phyloP scores from a whole-genome alignment of 1,140 invertebrate genomes.

The Propsilocerus akamusi region DNA sequence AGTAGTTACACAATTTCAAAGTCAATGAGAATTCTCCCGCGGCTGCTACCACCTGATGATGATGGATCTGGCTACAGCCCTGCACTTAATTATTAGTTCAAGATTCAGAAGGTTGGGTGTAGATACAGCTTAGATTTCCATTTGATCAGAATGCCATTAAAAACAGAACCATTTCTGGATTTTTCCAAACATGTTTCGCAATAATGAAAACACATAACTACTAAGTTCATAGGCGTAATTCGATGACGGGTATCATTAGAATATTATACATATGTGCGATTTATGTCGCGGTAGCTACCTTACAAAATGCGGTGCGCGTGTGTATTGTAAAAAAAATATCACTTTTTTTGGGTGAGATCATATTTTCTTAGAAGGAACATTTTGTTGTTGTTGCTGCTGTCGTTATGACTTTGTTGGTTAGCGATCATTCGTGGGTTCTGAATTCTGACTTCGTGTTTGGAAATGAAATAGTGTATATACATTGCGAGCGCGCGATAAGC shows the following conservation, averaged over 20 bases:
- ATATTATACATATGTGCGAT: background rate
- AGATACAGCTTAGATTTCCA: no score
- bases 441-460: background rate
- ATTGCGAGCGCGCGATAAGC: background rate
- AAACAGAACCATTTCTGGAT: no score
- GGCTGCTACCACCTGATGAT: no score
- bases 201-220: no score
- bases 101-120: no score
- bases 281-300: background rate
- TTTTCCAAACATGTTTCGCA: background rate
- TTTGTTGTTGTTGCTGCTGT: background rate
- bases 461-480: background rate
- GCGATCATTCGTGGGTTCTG: background rate
- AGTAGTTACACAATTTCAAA: no score
- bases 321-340: slow-evolving; percentile 1
- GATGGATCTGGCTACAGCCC: no score
- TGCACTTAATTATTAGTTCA: no score
- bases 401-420: background rate
- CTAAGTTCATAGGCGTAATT: background rate
- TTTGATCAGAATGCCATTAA: no score
- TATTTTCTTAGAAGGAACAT: background rate
- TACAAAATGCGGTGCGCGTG: background rate
- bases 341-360: slow-evolving; percentile 3
- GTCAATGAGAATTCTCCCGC: background rate
- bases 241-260: background rate